phyloP scores from a whole-genome alignment of 2,888 invertebrate species.

The Torymus texanus region DNA sequence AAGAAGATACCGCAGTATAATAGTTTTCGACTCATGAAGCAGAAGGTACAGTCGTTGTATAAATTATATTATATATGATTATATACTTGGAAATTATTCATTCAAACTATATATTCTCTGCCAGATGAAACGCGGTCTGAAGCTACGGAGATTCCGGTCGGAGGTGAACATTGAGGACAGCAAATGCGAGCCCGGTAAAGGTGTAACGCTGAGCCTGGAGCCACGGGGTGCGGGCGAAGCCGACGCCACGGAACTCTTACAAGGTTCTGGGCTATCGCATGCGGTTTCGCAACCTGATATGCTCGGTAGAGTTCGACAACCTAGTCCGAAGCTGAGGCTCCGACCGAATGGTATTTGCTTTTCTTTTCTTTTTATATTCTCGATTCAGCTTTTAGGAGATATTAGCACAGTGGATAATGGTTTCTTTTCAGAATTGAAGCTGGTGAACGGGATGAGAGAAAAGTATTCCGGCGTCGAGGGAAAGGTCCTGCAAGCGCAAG shows the following conservation, averaged over 20 bases:
- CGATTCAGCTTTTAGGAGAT: neutral
- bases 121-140: conserved; percentile 71
- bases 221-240: conserved; percentile 73
- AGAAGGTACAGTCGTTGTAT: conserved; percentile 68
- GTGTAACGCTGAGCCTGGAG: conserved; percentile 68
- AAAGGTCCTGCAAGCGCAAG: conserved; percentile 73
- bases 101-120: neutral
- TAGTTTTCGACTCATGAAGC: conserved; percentile 73
- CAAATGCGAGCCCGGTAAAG: conserved; percentile 64
- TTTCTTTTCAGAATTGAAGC: conserved; percentile 64
- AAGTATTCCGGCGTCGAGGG: conserved; percentile 72
- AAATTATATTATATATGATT: too few species aligned
- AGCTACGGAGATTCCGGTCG: conserved; percentile 73
- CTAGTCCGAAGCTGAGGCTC: conserved; percentile 67
- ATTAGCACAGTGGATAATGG: neutral
- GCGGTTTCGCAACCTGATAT: conserved; percentile 76
- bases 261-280: conserved; percentile 70
- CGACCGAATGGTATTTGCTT: conserved; percentile 66
- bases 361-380: neutral
- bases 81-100: too few species aligned
- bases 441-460: conserved; percentile 68
- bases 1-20: conserved; percentile 71
- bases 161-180: conserved; percentile 75
- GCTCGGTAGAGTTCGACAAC: conserved; percentile 66
- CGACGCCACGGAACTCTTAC: conserved; percentile 74